phyloP scores from a whole-genome alignment of 2,888 invertebrate genomes.

The Leucozona laternaria region DNA sequence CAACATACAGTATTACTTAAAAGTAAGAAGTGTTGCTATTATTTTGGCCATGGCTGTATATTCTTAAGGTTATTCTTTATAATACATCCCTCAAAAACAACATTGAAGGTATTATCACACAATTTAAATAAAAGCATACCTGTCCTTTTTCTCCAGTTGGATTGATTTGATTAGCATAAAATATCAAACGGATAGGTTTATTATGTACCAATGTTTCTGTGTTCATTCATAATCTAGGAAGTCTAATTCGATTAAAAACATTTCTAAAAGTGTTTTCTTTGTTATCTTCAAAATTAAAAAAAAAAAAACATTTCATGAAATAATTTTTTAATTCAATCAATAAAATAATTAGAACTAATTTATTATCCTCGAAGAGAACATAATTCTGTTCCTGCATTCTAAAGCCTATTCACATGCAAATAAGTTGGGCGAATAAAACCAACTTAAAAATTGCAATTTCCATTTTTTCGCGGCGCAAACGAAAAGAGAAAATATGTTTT shows the following conservation, averaged over 20 bases:
- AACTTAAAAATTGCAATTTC: constrained; percentile 5
- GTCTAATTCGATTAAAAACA: background rate
- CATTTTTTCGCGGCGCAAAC: background rate
- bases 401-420: constrained; percentile 34
- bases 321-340: background rate
- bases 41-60: too few relatives aligned
- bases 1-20: too few relatives aligned
- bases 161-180: constrained; percentile 3
- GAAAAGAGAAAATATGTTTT: background rate
- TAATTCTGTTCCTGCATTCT: background rate
- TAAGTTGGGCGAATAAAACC: constrained; percentile 32
- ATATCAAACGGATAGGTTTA: too few relatives aligned
- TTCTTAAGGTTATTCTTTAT: background rate
- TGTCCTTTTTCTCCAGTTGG: background rate
- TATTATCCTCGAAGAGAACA: too few relatives aligned
- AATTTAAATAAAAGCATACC: background rate
- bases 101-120: background rate
- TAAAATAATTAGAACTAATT: too few relatives aligned
- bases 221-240: background rate
- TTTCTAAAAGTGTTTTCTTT: too few relatives aligned
- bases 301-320: background rate
- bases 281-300: too few relatives aligned
- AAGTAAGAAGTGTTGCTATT: too few relatives aligned
- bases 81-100: background rate
- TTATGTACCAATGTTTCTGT: too few relatives aligned